These are phyloP conservation scores for Limnephilus lunatus DNA, from an alignment of 2,888 invertebrate genomes.

Conservation along the genomic window DNA sequence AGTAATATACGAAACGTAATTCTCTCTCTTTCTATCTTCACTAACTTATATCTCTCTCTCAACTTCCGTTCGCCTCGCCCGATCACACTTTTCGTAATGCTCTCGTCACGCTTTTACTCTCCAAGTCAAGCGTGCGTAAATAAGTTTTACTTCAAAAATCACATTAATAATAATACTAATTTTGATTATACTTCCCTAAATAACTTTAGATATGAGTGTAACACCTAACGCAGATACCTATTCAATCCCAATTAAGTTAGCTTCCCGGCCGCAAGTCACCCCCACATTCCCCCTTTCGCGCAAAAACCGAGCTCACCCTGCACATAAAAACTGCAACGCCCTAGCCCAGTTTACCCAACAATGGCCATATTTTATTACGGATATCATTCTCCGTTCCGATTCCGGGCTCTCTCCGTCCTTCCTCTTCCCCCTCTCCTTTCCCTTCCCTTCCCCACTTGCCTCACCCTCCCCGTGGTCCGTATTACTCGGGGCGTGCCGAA, in stretches of 20 bases:
- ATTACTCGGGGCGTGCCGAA: not conserved
- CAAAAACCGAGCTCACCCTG: not conserved
- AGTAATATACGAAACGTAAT: too few species aligned
- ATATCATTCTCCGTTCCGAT: constrained; percentile 40
- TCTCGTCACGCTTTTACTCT: too few species aligned
- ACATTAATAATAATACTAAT: not conserved
- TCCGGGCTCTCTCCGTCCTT: constrained; percentile 14
- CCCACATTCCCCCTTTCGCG: not conserved
- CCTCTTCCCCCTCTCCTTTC: not conserved
- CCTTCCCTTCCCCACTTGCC: not conserved
- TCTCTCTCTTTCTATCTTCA: too few species aligned
- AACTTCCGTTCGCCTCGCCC: too few species aligned
- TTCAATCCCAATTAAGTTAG: not conserved
- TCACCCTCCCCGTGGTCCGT: not conserved
- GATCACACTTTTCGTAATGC: too few species aligned
- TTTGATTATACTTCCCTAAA: not conserved
- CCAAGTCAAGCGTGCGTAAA: too few species aligned
- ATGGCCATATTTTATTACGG: constrained; percentile 39
- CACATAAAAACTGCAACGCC: not conserved
- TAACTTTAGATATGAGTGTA: not conserved
- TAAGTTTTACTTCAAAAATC: too few species aligned
- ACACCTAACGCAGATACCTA: not conserved
- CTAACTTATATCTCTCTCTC: too few species aligned
- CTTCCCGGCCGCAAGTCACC: too few species aligned
- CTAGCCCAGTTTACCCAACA: constrained; percentile 28